Percentiles rank a stretch among this genome's conserved stretches.
Conservation (phyloP, 2,888 invertebrate species). For the Noctua janthina region DNA sequence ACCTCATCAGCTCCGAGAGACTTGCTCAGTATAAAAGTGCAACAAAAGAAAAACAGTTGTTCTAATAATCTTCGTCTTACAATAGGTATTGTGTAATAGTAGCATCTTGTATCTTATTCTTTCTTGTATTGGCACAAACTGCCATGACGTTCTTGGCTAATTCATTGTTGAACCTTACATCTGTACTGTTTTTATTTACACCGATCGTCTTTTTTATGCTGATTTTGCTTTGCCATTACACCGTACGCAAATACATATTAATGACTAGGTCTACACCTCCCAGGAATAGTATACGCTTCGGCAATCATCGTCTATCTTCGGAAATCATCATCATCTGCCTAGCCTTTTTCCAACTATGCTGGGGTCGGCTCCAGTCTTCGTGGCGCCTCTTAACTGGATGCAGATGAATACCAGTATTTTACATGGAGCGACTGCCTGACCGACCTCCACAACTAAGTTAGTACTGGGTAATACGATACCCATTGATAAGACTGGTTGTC, state of each 20-base stretch:
- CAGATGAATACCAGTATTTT: no score
- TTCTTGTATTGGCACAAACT: background rate
- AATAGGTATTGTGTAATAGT: conserved; percentile 6
- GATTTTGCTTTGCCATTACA: background rate
- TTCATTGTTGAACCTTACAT: background rate
- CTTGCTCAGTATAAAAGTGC: conserved; percentile 9
- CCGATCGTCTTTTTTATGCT: no score
- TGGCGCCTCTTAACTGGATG: no score
- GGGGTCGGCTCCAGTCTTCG: no score
- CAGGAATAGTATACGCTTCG: background rate
- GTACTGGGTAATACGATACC: no score
- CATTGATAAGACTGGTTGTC: no score
- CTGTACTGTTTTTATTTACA: background rate
- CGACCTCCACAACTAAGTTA: no score
- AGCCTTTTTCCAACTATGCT: no score
- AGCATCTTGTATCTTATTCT: background rate
- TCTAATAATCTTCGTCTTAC: conserved; percentile 27
- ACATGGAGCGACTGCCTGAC: no score
- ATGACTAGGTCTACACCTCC: background rate
- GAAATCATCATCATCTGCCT: no score
- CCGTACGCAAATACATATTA: background rate
- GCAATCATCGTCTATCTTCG: background rate
- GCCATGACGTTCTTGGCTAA: background rate
- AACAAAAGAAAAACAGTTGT: conserved; percentile 20
- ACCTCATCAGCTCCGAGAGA: conserved; percentile 6